A percentile compares a stretch with the other conserved stretches of the same genome.
Conservation (phyloP, 1,140 invertebrate genomes). For the Telenomus remus region DNA sequence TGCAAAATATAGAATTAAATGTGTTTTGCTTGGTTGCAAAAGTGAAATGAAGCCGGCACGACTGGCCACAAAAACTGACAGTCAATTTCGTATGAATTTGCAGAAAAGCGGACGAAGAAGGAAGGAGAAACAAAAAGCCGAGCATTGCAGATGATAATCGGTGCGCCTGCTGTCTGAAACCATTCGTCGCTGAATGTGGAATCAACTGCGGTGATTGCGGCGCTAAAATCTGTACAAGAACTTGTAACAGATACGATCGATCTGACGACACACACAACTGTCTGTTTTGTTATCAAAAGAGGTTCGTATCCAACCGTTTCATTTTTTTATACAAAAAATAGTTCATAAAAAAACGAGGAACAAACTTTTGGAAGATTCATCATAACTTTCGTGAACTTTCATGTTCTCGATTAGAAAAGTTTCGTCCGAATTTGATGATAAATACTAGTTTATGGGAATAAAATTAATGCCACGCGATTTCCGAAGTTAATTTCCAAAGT, state of each 20-base stretch:
- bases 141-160: conserved; percentile 59
- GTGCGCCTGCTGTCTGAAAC: conserved; percentile 70
- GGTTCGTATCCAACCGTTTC: conserved; percentile 57
- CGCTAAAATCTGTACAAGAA: conserved; percentile 62
- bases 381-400: no score
- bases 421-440: no score
- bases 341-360: no score
- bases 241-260: conserved; percentile 64
- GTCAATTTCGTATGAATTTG: conserved; percentile 46
- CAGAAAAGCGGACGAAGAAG: conserved; percentile 59
- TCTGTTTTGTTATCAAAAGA: conserved; percentile 69
- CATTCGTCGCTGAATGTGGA: conserved; percentile 62
- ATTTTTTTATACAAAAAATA: conserved; percentile 3
- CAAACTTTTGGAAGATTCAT: no score
- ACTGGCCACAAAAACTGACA: conserved; percentile 29
- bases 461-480: no score
- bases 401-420: no score
- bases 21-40: neutral
- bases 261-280: conserved; percentile 64
- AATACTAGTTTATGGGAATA: no score
- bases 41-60: conserved; percentile 8
- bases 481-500: neutral
- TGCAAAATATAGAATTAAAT: neutral
- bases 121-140: conserved; percentile 33
- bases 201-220: conserved; percentile 67